Conservation (phyloP, 2,888 invertebrate genomes). For the Nomada ferruginata region DNA sequence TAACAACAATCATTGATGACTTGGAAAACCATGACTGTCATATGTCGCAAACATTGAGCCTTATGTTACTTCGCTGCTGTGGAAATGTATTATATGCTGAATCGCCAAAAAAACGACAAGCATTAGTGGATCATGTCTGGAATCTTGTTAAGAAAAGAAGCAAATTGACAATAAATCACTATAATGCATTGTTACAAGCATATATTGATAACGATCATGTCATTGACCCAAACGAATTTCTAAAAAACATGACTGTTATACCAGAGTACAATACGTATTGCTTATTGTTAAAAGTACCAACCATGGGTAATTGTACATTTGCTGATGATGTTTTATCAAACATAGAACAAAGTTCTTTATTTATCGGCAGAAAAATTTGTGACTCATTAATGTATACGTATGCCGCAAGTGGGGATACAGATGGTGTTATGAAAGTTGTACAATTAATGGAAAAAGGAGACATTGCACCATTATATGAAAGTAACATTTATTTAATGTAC, state of each 20-base stretch:
- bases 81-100: slow-evolving; percentile 86
- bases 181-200: slow-evolving; percentile 86
- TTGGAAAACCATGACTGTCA: slow-evolving; percentile 4
- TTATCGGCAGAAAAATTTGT: slow-evolving; percentile 87
- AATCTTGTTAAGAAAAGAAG: slow-evolving; percentile 72
- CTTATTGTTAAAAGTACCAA: slow-evolving; percentile 85
- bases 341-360: slow-evolving; percentile 86
- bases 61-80: slow-evolving; percentile 86
- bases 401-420: slow-evolving; percentile 80
- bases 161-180: slow-evolving; percentile 85
- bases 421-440: slow-evolving; percentile 85
- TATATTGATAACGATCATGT: slow-evolving; percentile 86
- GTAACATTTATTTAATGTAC: slow-evolving; percentile 85
- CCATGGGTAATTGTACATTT: slow-evolving; percentile 86
- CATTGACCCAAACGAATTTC: slow-evolving; percentile 84
- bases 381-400: slow-evolving; percentile 87
- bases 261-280: slow-evolving; percentile 86
- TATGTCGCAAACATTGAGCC: slow-evolving; percentile 51
- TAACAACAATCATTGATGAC: slow-evolving; percentile 18
- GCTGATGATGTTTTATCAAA: slow-evolving; percentile 86
- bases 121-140: slow-evolving; percentile 86
- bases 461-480: slow-evolving; percentile 84
- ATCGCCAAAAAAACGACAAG: slow-evolving; percentile 83
- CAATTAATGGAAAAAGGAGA: slow-evolving; percentile 87
- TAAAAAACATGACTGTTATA: slow-evolving; percentile 84